Evolutionary conservation across 2,797 vertebrate genomes (phyloP), one percentile per base, ranked within the genome.

Genomic region (Ataeniobius toweri): DNA sequence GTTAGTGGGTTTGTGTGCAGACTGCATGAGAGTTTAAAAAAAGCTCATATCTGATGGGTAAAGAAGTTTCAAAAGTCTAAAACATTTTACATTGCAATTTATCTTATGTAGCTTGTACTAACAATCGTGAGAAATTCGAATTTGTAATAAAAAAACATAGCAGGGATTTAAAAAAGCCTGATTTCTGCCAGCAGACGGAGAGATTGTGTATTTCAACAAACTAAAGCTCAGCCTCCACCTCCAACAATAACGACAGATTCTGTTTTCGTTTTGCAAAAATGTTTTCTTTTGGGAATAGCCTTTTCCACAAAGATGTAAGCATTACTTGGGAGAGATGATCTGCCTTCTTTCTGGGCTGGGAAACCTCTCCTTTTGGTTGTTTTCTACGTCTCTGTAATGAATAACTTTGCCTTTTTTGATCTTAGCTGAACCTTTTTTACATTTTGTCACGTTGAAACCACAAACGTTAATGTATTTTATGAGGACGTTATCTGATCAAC

Each of bases 251-350:
- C 36, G 41, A 86, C 75, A 71, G 61, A 75, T 58, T 83, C 69
- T 86, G 81, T 83, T 92, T 85, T 93, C 90, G 87, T 85, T 73
- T 84, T 67, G 1, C 75, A 88, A 86, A 92, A 91, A 91, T 90
- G 78, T 84, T 91, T 88, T 88, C 85, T 83, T 46, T 36, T 7
- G 75, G 76, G 88, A 86, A 58, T 67, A n/a, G 12, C n/a, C 76
- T 80, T 78, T 75, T 85, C 79, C 58, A 65, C 55, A 2, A 80
- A 48, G 74, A 87, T 79, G 73, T 75, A 58, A 77, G 76, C 16
- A 56, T 84, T 18, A 59, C 46, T 84, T 48, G 59, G 65, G 69
- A 87, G 82, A 78, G 63, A 79, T 82, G 71, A 59, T 84, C 80
- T 82, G 55, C 78, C 75, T 76, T 59, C 80, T 0, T 48, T 77